phyloP scores from a whole-genome alignment of 2,113 vertebrate species.

The Ptychochromis oligacanthus region DNA sequence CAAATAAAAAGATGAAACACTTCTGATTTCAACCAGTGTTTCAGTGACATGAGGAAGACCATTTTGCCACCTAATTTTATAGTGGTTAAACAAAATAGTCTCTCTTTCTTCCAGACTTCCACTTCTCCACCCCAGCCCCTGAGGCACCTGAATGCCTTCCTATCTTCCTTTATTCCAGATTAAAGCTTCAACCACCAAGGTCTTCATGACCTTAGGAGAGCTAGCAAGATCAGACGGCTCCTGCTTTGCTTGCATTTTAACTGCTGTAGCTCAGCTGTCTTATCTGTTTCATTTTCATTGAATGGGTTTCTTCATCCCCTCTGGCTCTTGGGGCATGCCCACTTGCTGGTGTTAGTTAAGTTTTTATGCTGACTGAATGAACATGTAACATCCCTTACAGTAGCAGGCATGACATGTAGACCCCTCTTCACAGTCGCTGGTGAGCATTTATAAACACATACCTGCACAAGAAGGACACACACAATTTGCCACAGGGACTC shows the following conservation, averaged over 20 bases:
- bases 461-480: constrained; percentile 34
- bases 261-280: constrained; percentile 51
- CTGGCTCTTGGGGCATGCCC: constrained; percentile 44
- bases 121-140: constrained; percentile 11
- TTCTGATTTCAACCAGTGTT: constrained; percentile 8
- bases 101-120: constrained; percentile 29
- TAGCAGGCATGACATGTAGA: constrained; percentile 41
- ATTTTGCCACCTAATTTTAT: constrained; percentile 38
- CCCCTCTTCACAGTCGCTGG: constrained; percentile 28
- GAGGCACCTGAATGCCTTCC: constrained; percentile 36
- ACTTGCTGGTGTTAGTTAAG: constrained; percentile 42
- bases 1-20: background rate
- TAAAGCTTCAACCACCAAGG: constrained; percentile 70
- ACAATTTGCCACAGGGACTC: constrained; percentile 35
- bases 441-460: constrained; percentile 41
- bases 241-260: constrained; percentile 77
- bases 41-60: constrained; percentile 8
- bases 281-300: constrained; percentile 76
- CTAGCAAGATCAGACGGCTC: constrained; percentile 66
- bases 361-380: constrained; percentile 74
- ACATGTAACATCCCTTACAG: constrained; percentile 56
- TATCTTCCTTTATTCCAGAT: constrained; percentile 62
- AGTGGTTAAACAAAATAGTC: constrained; percentile 35
- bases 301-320: constrained; percentile 71
- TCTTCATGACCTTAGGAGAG: constrained; percentile 74